Conservation (phyloP, 2,888 invertebrate species). For the Margaritifera margaritifera region DNA sequence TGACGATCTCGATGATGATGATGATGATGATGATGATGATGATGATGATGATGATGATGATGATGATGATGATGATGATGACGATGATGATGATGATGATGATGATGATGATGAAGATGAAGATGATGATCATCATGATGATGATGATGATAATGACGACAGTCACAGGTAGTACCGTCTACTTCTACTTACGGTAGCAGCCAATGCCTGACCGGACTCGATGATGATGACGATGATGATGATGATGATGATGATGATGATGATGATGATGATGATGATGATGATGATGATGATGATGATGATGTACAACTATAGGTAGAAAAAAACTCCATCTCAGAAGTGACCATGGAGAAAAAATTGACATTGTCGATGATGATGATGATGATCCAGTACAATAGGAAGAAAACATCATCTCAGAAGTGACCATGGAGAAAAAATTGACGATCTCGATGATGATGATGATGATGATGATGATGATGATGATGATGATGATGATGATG, state of each 20-base stretch:
- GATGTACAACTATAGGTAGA: too few relatives aligned
- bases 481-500: slow-evolving; percentile 16
- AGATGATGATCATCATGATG: too few relatives aligned
- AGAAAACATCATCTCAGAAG: too few relatives aligned
- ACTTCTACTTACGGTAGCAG: too few relatives aligned
- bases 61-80: background rate
- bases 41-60: slow-evolving; percentile 4
- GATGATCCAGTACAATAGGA: too few relatives aligned
- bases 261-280: slow-evolving; percentile 13
- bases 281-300: background rate
- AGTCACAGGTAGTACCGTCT: too few relatives aligned
- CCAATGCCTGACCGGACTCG: too few relatives aligned
- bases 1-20: background rate
- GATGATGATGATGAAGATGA: background rate
- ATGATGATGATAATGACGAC: slow-evolving; percentile 9
- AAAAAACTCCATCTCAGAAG: too few relatives aligned
- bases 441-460: slow-evolving; percentile 15
- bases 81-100: slow-evolving; percentile 1
- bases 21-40: slow-evolving; percentile 5
- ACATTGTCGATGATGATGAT: too few relatives aligned
- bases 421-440: too few relatives aligned
- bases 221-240: too few relatives aligned
- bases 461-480: slow-evolving; percentile 28
- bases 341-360: too few relatives aligned
- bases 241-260: slow-evolving; percentile 12